phyloP scores from a whole-genome alignment of 2,888 invertebrate species.

The Oscheius sp. region DNA sequence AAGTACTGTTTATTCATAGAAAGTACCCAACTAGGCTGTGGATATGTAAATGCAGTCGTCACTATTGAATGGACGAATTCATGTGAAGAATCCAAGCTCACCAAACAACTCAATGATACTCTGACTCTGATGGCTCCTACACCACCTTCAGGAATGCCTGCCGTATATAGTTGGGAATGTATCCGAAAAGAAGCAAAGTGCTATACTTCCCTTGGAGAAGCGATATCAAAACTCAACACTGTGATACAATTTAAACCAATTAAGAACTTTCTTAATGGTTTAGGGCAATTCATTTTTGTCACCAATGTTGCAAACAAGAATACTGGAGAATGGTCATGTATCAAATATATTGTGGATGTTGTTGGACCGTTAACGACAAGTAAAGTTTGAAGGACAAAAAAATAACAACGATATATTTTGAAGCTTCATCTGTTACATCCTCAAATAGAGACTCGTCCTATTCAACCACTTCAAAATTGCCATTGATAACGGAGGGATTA shows the following conservation, averaged over 20 bases:
- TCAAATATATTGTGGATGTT: not conserved
- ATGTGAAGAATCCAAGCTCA: not conserved
- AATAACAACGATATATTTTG: too few relatives aligned
- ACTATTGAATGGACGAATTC: not conserved
- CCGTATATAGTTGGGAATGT: conserved; percentile 8
- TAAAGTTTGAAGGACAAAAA: too few relatives aligned
- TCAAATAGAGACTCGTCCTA: too few relatives aligned
- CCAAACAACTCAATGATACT: not conserved
- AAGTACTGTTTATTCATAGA: too few relatives aligned
- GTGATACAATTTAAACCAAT: not conserved
- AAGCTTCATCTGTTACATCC: too few relatives aligned
- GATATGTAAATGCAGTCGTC: not conserved
- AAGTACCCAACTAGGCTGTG: conserved; percentile 10
- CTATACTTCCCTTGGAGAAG: not conserved
- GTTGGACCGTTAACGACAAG: not conserved
- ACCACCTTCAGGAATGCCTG: not conserved
- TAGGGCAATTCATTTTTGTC: not conserved
- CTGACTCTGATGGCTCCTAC: not conserved
- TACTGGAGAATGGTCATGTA: conserved; percentile 10
- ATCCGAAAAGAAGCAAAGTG: not conserved
- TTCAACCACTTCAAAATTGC: too few relatives aligned
- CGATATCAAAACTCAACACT: not conserved
- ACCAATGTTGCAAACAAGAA: not conserved
- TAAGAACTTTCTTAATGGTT: not conserved
- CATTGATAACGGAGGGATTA: too few relatives aligned